A percentile compares a stretch with the other conserved stretches of the same genome.
Conservation (phyloP, 1,140 invertebrate genomes). For the Notospermus geniculatus region DNA sequence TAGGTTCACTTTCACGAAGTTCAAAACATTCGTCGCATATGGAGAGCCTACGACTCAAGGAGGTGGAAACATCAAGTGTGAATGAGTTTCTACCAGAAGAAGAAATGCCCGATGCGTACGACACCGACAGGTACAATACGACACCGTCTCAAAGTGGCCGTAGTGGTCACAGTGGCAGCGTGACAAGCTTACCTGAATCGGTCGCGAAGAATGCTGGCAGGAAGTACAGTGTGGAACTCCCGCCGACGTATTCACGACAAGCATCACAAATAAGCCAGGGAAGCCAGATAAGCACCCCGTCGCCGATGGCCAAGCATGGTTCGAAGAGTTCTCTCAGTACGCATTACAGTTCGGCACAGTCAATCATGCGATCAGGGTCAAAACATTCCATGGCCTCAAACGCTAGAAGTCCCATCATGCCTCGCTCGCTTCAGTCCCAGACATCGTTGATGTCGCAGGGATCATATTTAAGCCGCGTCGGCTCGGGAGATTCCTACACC, state of each 20-base stretch:
- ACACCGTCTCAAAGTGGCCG: conserved; percentile 2
- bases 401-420: conserved; percentile 15
- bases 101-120: conserved; percentile 21
- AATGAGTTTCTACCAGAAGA: conserved; percentile 6
- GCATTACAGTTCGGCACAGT: conserved; percentile 6
- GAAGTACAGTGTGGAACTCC: neutral
- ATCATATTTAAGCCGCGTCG: conserved; percentile 10
- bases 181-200: conserved; percentile 1
- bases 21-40: neutral
- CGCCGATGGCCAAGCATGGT: neutral
- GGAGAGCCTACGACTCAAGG: neutral
- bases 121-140: conserved; percentile 13
- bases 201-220: neutral
- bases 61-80: conserved; percentile 4
- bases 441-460: conserved; percentile 9
- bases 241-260: conserved; percentile 9
- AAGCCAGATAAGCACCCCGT: neutral
- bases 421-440: conserved; percentile 16
- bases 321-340: neutral
- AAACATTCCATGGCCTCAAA: neutral
- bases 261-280: neutral
- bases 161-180: neutral
- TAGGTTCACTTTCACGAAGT: neutral
- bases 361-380: neutral
- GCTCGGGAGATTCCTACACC: conserved; percentile 8